Conservation (phyloP, 1,140 invertebrate genomes). For the Sarcophaga peregrina region DNA sequence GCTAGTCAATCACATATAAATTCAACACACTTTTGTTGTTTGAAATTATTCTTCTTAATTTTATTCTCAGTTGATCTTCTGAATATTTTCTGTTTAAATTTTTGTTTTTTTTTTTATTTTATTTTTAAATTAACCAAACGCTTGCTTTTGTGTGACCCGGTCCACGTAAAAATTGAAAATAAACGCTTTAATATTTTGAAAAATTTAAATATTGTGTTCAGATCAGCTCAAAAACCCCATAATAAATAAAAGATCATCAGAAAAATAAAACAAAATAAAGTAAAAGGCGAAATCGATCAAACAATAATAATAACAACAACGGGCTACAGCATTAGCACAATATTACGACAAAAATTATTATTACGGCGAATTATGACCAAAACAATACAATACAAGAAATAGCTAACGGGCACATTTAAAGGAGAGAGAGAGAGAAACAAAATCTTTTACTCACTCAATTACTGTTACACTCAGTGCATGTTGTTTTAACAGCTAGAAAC, state of each 20-base stretch:
- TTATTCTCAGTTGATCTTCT: background rate
- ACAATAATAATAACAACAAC: background rate
- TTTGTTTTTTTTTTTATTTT: too few relatives aligned
- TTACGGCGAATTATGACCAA: background rate
- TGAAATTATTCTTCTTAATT: background rate
- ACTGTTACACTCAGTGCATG: too few relatives aligned
- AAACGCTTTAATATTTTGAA: background rate
- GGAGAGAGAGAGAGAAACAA: too few relatives aligned
- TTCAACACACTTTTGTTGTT: background rate
- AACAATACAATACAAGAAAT: too few relatives aligned
- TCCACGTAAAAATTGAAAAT: slow-evolving; percentile 13
- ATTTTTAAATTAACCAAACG: background rate
- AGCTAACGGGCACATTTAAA: too few relatives aligned
- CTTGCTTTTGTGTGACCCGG: background rate
- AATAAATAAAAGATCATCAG: background rate
- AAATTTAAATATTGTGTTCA: background rate
- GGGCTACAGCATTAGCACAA: background rate
- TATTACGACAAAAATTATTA: background rate
- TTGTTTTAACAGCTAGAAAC: too few relatives aligned
- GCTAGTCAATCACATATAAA: background rate
- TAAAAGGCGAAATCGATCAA: background rate
- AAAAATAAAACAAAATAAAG: background rate
- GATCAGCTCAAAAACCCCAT: background rate
- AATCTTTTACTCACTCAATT: too few relatives aligned
- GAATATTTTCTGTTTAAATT: too few relatives aligned